Evolutionary conservation across 2,797 vertebrate species (phyloP).

Genomic region (Premnoplex brunnescens): DNA sequence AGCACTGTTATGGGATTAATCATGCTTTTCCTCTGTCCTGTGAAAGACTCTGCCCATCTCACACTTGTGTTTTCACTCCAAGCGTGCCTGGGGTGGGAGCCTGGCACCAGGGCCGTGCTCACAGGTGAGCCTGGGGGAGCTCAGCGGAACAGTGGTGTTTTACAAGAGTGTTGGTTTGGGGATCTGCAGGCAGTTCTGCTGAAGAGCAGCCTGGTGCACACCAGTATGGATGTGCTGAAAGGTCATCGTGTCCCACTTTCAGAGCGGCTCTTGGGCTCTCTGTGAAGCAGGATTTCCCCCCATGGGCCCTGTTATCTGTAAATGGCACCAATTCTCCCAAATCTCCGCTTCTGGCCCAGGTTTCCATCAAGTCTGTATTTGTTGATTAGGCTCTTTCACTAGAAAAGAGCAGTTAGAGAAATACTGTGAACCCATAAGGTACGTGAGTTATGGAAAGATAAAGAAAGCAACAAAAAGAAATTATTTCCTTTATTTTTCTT

Average conservation of each 20-base stretch:
- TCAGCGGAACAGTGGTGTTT: neutral
- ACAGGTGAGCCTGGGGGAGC: neutral
- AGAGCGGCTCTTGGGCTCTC: neutral
- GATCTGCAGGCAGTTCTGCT: neutral
- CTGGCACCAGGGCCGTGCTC: neutral
- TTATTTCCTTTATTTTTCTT: neutral
- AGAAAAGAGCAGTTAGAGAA: neutral
- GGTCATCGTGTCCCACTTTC: rapidly evolving
- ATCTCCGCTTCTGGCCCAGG: neutral
- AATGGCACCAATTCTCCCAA: neutral
- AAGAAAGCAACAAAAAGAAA: neutral
- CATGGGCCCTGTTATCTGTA: neutral
- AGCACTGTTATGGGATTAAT: neutral
- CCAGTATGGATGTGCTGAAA: rapidly evolving
- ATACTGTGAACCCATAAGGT: neutral
- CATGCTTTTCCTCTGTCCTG: rapidly evolving
- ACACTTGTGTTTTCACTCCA: neutral
- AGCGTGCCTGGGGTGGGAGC: neutral
- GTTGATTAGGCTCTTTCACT: neutral
- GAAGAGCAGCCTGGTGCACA: neutral
- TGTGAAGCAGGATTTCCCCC: neutral
- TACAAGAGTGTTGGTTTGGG: neutral
- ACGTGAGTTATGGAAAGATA: neutral
- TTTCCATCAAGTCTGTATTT: neutral
- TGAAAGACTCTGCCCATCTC: neutral